Evolutionary conservation across 2,888 invertebrate species (phyloP).

Genomic region (Macroteleia sp.): DNA sequence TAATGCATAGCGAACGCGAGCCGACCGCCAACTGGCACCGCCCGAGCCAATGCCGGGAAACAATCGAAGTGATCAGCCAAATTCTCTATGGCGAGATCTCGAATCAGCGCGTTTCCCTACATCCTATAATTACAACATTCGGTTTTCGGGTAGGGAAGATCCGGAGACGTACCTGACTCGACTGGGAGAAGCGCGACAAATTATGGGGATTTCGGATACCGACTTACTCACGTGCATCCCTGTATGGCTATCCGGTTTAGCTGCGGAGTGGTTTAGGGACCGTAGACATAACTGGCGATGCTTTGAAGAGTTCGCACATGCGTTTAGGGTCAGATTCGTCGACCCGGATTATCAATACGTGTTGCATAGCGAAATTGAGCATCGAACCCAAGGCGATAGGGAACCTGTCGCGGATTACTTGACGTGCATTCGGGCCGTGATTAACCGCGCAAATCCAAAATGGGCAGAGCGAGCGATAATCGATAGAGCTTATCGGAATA

Average conservation of each 20-base stretch:
- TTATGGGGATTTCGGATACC: neutral
- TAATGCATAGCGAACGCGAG: no score
- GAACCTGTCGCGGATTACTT: neutral
- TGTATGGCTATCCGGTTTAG: neutral
- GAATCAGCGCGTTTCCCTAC: no score
- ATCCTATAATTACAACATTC: no score
- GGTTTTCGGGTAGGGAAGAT: constrained; percentile 12
- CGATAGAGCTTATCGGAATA: neutral
- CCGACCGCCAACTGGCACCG: no score
- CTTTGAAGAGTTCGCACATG: constrained; percentile 8
- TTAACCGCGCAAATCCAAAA: neutral
- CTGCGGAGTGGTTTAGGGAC: constrained; percentile 19
- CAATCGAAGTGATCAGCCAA: no score
- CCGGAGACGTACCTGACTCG: neutral
- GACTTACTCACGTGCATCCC: neutral
- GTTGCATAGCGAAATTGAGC: neutral
- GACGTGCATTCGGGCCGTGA: neutral
- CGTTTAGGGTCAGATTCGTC: neutral
- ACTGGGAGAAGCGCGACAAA: neutral
- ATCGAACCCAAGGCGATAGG: neutral
- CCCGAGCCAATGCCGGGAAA: no score
- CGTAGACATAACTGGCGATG: neutral
- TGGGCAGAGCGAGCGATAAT: neutral
- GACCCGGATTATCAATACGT: constrained; percentile 12
- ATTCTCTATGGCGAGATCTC: no score